A percentile compares a stretch with the other conserved stretches of the same genome.
These are phyloP conservation scores for Oegoconia quadripuncta DNA, from an alignment of 2,888 invertebrate genomes.

Conservation along the genomic window DNA sequence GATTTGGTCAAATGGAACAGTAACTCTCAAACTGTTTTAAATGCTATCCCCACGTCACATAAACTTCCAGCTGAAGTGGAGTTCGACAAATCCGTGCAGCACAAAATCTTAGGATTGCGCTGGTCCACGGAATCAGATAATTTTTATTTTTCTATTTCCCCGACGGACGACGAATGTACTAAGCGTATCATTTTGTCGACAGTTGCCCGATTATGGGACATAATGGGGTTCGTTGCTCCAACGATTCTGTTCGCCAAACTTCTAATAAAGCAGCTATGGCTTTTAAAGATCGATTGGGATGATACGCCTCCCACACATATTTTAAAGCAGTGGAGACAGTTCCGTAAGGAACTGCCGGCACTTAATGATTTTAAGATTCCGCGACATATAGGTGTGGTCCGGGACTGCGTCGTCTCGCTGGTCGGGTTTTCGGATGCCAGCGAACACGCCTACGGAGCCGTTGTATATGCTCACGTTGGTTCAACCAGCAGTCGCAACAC, in stretches of 20 bases:
- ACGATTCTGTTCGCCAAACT: conserved; percentile 13
- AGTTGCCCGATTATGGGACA: conserved; percentile 6
- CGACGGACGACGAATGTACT: not conserved
- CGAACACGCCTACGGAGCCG: conserved; percentile 5
- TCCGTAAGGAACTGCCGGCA: conserved; percentile 1
- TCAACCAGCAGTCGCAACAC: too few relatives aligned
- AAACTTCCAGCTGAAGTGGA: not conserved
- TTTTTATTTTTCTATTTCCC: too few relatives aligned
- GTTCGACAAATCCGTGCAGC: not conserved
- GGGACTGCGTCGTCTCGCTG: too few relatives aligned
- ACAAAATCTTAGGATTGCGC: not conserved
- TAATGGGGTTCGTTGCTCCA: conserved; percentile 9
- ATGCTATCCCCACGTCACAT: not conserved
- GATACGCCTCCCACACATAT: conserved; percentile 7
- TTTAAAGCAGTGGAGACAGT: not conserved
- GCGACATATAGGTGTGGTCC: not conserved
- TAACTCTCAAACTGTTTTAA: not conserved
- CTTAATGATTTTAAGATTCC: not conserved
- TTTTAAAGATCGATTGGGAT: conserved; percentile 10
- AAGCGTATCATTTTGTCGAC: conserved; percentile 6
- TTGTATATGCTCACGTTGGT: conserved; percentile 3
- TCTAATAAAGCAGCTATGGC: conserved; percentile 13
- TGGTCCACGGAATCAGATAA: not conserved
- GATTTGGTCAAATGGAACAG: not conserved
- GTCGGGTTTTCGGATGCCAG: conserved; percentile 5